phyloP scores from a whole-genome alignment of 1,140 invertebrate species.

The Cyclina sinensis region DNA sequence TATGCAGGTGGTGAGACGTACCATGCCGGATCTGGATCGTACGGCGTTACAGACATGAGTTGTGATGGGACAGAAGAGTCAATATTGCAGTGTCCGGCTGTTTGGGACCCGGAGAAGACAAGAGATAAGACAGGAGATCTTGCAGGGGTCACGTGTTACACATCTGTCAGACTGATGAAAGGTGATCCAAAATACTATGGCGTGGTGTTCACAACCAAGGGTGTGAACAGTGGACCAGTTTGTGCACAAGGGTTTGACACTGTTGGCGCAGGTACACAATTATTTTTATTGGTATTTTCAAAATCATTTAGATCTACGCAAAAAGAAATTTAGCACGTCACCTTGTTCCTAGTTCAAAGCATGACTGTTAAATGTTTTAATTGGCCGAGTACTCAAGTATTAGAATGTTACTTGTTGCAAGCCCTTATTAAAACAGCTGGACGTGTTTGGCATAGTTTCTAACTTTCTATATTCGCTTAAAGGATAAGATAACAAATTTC shows the following conservation, averaged over 20 bases:
- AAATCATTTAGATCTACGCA: too few relatives aligned
- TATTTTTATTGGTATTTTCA: too few relatives aligned
- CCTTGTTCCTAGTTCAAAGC: too few relatives aligned
- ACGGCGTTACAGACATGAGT: slow-evolving; percentile 22
- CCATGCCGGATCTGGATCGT: not conserved
- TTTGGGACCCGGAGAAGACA: slow-evolving; percentile 52
- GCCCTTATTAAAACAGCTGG: too few relatives aligned
- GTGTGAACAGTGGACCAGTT: slow-evolving; percentile 1
- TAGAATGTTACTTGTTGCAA: too few relatives aligned
- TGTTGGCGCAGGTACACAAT: slow-evolving; percentile 15
- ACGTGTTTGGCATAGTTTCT: too few relatives aligned
- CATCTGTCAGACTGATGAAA: slow-evolving; percentile 25
- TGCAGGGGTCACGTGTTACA: slow-evolving; percentile 51
- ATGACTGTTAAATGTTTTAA: too few relatives aligned
- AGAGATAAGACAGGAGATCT: not conserved
- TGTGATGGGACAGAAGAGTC: slow-evolving; percentile 35
- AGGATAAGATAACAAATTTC: too few relatives aligned
- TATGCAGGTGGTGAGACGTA: slow-evolving; percentile 41
- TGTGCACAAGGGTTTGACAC: slow-evolving; percentile 22
- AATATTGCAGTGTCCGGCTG: slow-evolving; percentile 42
- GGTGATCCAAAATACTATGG: slow-evolving; percentile 53
- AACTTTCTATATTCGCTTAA: too few relatives aligned
- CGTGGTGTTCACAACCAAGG: slow-evolving; percentile 1
- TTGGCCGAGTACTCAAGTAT: too few relatives aligned
- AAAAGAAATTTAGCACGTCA: too few relatives aligned